Conservation (phyloP, 1,140 invertebrate species). For the Anoplophora glabripennis region DNA sequence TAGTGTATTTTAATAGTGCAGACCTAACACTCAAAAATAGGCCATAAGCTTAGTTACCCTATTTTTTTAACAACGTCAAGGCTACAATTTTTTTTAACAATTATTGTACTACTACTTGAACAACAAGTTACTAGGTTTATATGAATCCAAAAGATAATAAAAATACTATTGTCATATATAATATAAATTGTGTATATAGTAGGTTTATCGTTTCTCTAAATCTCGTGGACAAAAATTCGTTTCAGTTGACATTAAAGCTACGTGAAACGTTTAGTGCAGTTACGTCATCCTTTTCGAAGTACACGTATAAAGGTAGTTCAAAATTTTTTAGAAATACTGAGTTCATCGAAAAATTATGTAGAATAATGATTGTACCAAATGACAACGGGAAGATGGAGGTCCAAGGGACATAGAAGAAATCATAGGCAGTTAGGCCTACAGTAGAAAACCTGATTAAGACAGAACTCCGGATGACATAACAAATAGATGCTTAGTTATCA, state of each 20-base stretch:
- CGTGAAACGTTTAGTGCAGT: slow-evolving; percentile 16
- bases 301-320: not conserved
- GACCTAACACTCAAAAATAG: slow-evolving; percentile 30
- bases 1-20: slow-evolving; percentile 26
- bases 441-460: slow-evolving; percentile 24
- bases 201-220: slow-evolving; percentile 28
- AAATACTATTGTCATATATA: slow-evolving; percentile 46
- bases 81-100: slow-evolving; percentile 37
- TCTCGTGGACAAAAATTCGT: slow-evolving; percentile 31
- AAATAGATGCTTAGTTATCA: slow-evolving; percentile 30
- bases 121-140: slow-evolving; percentile 37
- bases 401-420: slow-evolving; percentile 35
- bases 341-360: not conserved
- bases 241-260: slow-evolving; percentile 4
- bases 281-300: not conserved
- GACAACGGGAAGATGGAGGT: slow-evolving; percentile 11
- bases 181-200: slow-evolving; percentile 34
- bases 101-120: slow-evolving; percentile 41
- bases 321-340: not conserved
- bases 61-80: slow-evolving; percentile 33
- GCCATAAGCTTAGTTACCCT: slow-evolving; percentile 18
- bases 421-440: slow-evolving; percentile 38
- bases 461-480: slow-evolving; percentile 12
- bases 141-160: slow-evolving; percentile 41
- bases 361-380: slow-evolving; percentile 4